Evolutionary conservation across 2,888 invertebrate genomes (phyloP), one percentile per base, ranked within the genome.

Genomic region (Thera obeliscata): DNA sequence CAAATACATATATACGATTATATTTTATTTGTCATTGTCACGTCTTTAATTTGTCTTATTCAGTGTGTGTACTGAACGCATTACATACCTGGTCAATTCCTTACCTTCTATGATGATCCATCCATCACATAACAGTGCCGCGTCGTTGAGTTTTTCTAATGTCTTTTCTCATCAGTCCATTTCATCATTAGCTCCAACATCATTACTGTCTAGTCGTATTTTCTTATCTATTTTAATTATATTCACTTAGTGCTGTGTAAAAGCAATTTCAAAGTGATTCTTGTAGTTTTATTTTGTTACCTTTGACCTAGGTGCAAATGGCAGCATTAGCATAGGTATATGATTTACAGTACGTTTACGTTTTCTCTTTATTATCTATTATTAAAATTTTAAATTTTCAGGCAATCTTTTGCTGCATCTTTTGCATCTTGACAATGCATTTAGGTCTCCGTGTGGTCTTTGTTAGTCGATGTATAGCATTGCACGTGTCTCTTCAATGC

Each of bases 401-500:
- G 43, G 9, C 43, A 46, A 9, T 11, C 43, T 55, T 49, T 46
- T 43, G 43, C 56, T 60, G 63, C 60, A 60, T 49, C 36, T 55
- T 58, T 56, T 62, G 62, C 66, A 66, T 60, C 56, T 11, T 35
- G 52, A 69, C 66, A 69, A 69, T 63, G 50, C 62, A 35, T 46
- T 65, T 56, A 60, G 59, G 56, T 63, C 58, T 60, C 56, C 35
- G 65, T 62, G 52, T 64, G 61, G 66, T 69, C 69, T 69, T 69
- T 69, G 69, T 69, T 56, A 48, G 52, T n/a, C 11, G 59, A 59
- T 63, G 65, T 62, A 69, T 69, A 66, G 65, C 60, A 69, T 66
- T 69, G 65, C 69, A 69, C 65, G 69, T 69, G 69, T 63, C 66
- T 63, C 41, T 56, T 69, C 65, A 69, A 69, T 69, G 54, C 48